Base-by-base conservation (phyloP, 2,888 invertebrate genomes). In the Callinectes sapidus region DNA sequence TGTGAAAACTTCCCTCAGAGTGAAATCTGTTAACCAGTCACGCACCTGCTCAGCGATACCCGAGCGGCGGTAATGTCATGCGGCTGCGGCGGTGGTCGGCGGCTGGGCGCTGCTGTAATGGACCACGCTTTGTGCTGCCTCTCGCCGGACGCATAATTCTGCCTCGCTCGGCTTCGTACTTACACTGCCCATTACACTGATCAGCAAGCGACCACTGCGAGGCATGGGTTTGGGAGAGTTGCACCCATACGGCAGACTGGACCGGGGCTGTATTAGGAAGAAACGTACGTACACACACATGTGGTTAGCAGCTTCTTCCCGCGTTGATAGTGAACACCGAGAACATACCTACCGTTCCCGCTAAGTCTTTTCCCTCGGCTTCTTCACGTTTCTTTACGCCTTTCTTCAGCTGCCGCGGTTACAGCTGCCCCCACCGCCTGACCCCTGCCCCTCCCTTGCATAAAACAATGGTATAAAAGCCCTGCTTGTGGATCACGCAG, bases 91-190 rank as follows among this genome's bases (percentile, higher is more conserved):
- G 35, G 23, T 61, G 61, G 61, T 81, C 71, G 81, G 81, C 14
- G 71, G 71, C 71, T 10, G 6, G n/a, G 28, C 71, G 28, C 71
- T 77, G 3, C 16, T 61, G 90, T 90, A 90, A 90, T 85, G 90
- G 35, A 85, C 55, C 90, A 90, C 39, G 90, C 61, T 90, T 55
- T 85, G 55, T 48, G 35, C 71, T 87, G 39, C 54, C 61, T 81
- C 55, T 32, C 54, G 66, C 91, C 91, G 87, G 87, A 91, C 87
- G 48, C 91, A 91, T 91, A 55, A 91, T 71, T 91, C 87, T 42
- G 48, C 54, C 87, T 18, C 85, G 91, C 87, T 61, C 87, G 66
- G 32, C 71, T 87, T 77, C 77, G 71, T 87, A 91, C 39, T 71
- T 87, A 87, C 91, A 91, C 87, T 42, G 10, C 35, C 71, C 71